phyloP scores from a whole-genome alignment of 2,888 invertebrate species.

The Lottia gigantea region DNA sequence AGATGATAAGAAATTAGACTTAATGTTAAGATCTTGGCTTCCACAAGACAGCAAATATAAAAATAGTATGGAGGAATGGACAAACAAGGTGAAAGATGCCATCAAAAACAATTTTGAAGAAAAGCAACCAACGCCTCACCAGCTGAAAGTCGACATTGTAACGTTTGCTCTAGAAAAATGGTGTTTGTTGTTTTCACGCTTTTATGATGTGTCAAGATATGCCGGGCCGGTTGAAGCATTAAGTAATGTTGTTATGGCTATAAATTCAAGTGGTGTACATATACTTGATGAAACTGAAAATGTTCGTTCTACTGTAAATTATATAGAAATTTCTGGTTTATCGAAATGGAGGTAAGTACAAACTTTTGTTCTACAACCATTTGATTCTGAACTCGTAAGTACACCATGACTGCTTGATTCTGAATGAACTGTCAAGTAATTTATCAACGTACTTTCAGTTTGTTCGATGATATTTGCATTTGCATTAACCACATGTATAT shows the following conservation, averaged over 20 bases:
- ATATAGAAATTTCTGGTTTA: conserved; percentile 46
- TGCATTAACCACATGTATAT: too few species aligned
- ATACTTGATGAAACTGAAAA: conserved; percentile 53
- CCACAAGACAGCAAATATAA: conserved; percentile 37
- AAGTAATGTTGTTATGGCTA: conserved; percentile 46
- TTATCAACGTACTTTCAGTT: too few species aligned
- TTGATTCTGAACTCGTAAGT: too few species aligned
- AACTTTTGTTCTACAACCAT: neutral
- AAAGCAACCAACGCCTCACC: conserved; percentile 32
- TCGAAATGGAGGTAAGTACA: conserved; percentile 39
- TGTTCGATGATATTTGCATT: too few species aligned
- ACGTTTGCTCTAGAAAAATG: conserved; percentile 54
- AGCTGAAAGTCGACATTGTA: conserved; percentile 46
- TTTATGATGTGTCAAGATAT: conserved; percentile 51
- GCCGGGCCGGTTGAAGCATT: conserved; percentile 33
- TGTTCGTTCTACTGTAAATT: conserved; percentile 44
- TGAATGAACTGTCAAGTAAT: too few species aligned
- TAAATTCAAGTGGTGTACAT: conserved; percentile 51
- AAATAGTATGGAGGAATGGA: conserved; percentile 11
- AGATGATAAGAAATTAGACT: conserved; percentile 43
- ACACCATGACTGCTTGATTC: too few species aligned
- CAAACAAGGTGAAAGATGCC: conserved; percentile 17
- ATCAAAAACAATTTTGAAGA: conserved; percentile 24
- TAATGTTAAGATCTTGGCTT: conserved; percentile 49
- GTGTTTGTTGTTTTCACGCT: conserved; percentile 52